Base-by-base conservation (phyloP, 2,888 invertebrate species). In the Drosophila neonasuta region DNA sequence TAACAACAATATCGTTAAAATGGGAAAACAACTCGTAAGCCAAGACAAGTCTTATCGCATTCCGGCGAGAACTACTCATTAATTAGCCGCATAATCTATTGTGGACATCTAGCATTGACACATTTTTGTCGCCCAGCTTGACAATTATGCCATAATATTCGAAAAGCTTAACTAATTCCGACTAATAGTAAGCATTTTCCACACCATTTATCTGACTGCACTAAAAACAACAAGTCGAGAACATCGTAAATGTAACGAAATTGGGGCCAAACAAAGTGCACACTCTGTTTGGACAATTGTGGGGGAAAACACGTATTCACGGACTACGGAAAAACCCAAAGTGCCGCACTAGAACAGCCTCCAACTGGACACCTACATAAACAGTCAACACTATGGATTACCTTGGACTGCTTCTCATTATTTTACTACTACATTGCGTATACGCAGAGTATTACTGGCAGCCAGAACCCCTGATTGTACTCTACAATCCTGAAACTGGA, bases 251-350 rank as follows among this genome's bases (percentile, higher is more conserved):
- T 44, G 49, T 39, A 41, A 50, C 51, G 52, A 42, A 63, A 50
- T 64, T 64, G 46, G 55, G 74, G 58, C 65, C 46, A 61, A 64
- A 50, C 41, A 44, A 50, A 64, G 55, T 58, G 64, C 49, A 50
- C 79, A 87, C 48, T 76, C 68, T 82, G 63, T 84, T 87, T 87
- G 60, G 48, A 81, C 83, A 87, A 77, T 74, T 83, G 83, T 52
- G 49, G 36, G 59, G 70, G 50, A 82, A 72, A 81, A 63, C 83
- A 80, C 81, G 49, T 32, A 30, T 3, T 8, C 20, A 15, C 61
- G 36, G 29, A 49, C 48, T 30, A 42, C 42, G 59, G 52, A 63
- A 68, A 68, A 46, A 0, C 45, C 66, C 41, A 36, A 24, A 24
- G 29, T 36, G 39, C 20, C 32, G 39, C 36, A 39, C 32, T 45